Evolutionary conservation across 2,113 vertebrate species (phyloP).

Genomic region (Corythaixoides concolor): DNA sequence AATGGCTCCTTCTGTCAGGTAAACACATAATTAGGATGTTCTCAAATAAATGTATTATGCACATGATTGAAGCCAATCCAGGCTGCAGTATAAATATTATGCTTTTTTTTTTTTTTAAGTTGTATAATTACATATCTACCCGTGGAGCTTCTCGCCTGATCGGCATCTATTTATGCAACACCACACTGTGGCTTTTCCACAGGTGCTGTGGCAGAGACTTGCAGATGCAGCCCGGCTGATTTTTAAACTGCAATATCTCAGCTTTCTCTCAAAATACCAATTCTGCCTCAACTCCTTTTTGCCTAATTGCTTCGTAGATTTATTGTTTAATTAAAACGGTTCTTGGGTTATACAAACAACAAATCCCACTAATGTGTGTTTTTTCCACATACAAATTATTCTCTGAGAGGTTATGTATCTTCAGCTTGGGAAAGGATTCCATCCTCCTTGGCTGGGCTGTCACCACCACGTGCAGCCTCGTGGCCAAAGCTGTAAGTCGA

Average conservation of each 20-base stretch:
- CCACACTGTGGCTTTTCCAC: slow-evolving; percentile 49
- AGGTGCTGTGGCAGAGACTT: slow-evolving; percentile 44
- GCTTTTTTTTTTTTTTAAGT: background rate
- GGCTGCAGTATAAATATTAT: slow-evolving; percentile 57
- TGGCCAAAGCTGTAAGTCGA: slow-evolving; percentile 27
- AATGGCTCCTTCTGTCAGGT: slow-evolving; percentile 68
- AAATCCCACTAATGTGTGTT: slow-evolving; percentile 44
- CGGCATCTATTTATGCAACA: slow-evolving; percentile 62
- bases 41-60: slow-evolving; percentile 71
- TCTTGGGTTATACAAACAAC: slow-evolving; percentile 57
- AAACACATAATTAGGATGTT: slow-evolving; percentile 72
- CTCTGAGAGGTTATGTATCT: slow-evolving; percentile 31
- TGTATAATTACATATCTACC: slow-evolving; percentile 63
- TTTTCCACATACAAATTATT: slow-evolving; percentile 40
- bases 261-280: slow-evolving; percentile 61
- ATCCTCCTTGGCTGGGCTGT: background rate
- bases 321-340: slow-evolving; percentile 69
- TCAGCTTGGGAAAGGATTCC: background rate
- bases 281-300: slow-evolving; percentile 53
- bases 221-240: slow-evolving; percentile 25
- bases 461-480: background rate
- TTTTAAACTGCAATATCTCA: slow-evolving; percentile 49
- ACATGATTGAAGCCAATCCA: slow-evolving; percentile 68
- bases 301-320: slow-evolving; percentile 67
- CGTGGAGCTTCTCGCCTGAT: slow-evolving; percentile 54